Base-by-base conservation (phyloP, 2,888 invertebrate species). In the Lithophane leautieri region DNA sequence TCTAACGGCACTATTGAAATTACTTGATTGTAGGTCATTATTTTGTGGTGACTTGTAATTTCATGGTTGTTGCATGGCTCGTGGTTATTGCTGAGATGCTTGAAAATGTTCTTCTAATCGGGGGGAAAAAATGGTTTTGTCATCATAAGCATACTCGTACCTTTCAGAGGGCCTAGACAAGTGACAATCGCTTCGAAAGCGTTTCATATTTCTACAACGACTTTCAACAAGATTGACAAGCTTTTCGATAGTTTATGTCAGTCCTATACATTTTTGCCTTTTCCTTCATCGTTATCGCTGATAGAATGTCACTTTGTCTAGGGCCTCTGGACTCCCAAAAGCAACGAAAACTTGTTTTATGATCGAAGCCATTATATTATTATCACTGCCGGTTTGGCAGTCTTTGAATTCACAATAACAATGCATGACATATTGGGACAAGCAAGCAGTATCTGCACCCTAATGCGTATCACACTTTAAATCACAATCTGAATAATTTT, bases 21-120 rank as follows among this genome's bases (percentile, higher is more conserved):
- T 65, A 68, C 66, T 58, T 79, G 61, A 67, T 61, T 65, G 60
- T 91, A 91, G 11, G 34, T 8, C 34, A 71, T 85, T 73, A 82
- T 81, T 71, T 58, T 69, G 60, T 52, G 63, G 78, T 70, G 72
- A 61, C 70, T 82, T n/a, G 69, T 50, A 34, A n/a, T 63, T 76
- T 62, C 54, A 12, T 60, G 34, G 12, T 25, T 60, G 25, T 70
- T 61, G 80, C 62, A 61, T 44, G 67, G 60, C 14, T 40, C 28
- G 68, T 65, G 25, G 47, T 62, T 47, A 52, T 25, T n/a, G 0
- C 19, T 22, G 14, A 42, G 40, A 61, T 7, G 50, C 12, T 58
- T 67, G 11, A 54, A 22, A 75, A 42, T 61, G 14, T 25, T 14
- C n/a, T 65, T n/a, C 8, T 16, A n/a, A 73, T 16, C 12, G 19